A percentile compares a stretch with the other conserved stretches of the same genome.
Conservation (phyloP, 2,113 vertebrate species). For the Eulemur macaco region DNA sequence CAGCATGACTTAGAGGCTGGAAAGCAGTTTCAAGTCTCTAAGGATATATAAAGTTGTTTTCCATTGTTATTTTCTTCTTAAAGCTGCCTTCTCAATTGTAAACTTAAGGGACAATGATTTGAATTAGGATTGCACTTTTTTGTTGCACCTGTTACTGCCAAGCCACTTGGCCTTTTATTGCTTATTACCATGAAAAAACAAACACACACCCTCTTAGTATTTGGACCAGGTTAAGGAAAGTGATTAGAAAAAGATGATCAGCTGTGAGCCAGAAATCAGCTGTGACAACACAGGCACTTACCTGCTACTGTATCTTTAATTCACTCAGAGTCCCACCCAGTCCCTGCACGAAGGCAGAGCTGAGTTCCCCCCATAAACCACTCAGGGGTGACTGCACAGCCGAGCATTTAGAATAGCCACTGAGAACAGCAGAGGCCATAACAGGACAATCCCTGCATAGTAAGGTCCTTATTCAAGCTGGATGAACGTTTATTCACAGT, state of each 20-base stretch:
- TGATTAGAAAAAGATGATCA: neutral
- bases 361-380: neutral
- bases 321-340: neutral
- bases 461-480: neutral
- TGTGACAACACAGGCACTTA: neutral
- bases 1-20: conserved; percentile 70
- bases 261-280: neutral
- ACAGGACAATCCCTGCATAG: neutral
- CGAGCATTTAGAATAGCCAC: neutral
- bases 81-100: conserved; percentile 53
- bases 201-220: neutral
- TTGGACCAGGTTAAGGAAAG: neutral
- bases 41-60: conserved; percentile 69
- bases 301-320: neutral
- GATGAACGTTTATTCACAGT: neutral
- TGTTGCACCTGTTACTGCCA: conserved; percentile 26
- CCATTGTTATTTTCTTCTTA: conserved; percentile 60
- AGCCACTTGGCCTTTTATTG: conserved; percentile 33
- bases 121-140: conserved; percentile 28
- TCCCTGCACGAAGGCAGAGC: neutral
- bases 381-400: neutral
- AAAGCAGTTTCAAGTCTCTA: conserved; percentile 49
- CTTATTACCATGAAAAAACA: neutral
- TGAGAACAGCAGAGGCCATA: neutral
- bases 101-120: conserved; percentile 53